A percentile compares a stretch with the other conserved stretches of the same genome.
Conservation (phyloP, 2,888 invertebrate genomes). For the Cosmorhoe ocellata region DNA sequence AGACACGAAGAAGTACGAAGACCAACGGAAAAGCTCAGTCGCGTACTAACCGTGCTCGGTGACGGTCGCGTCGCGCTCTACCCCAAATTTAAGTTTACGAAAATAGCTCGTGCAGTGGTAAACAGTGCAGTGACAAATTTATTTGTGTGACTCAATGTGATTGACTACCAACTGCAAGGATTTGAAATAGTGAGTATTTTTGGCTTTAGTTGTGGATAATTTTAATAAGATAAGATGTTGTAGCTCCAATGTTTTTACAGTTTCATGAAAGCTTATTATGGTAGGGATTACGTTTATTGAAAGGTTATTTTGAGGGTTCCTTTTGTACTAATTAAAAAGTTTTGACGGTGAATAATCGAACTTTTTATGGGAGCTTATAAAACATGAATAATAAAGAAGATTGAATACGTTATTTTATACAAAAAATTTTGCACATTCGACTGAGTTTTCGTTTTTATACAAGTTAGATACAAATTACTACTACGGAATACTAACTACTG, state of each 20-base stretch:
- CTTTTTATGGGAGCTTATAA: too few species aligned
- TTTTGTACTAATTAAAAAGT: not conserved
- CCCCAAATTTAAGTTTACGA: slow-evolving; percentile 50
- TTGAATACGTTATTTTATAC: too few species aligned
- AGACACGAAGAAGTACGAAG: slow-evolving; percentile 3
- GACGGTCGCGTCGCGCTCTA: slow-evolving; percentile 43
- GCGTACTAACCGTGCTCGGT: slow-evolving; percentile 47
- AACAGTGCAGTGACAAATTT: slow-evolving; percentile 30
- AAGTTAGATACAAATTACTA: too few species aligned
- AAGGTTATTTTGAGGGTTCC: slow-evolving; percentile 8
- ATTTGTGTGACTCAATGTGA: slow-evolving; percentile 25
- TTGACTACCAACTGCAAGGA: slow-evolving; percentile 19
- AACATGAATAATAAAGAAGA: too few species aligned
- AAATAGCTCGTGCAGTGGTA: slow-evolving; percentile 57
- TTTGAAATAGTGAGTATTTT: slow-evolving; percentile 24
- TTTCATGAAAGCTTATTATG: slow-evolving; percentile 14
- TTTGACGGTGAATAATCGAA: too few species aligned
- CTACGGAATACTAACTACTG: too few species aligned
- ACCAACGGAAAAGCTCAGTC: slow-evolving; percentile 43
- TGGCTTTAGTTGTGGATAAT: not conserved
- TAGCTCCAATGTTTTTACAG: not conserved
- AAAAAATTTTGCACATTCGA: too few species aligned
- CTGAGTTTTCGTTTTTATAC: too few species aligned
- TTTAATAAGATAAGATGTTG: too few species aligned
- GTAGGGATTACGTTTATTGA: slow-evolving; percentile 17